phyloP scores from a whole-genome alignment of 2,797 vertebrate genomes.

The Cyclopterus lumpus region DNA sequence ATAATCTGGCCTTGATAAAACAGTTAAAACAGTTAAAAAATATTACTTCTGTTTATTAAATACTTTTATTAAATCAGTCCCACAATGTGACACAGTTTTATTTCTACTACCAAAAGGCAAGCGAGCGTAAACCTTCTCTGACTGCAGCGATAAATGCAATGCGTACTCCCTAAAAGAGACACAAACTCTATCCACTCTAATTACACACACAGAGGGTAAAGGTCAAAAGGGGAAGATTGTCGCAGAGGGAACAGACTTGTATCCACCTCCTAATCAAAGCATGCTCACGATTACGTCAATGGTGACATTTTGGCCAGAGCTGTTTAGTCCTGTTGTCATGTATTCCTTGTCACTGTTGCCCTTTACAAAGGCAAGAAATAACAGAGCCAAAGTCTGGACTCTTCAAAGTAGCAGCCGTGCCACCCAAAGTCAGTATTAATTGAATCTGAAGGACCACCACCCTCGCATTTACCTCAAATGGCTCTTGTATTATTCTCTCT shows the following conservation, averaged over 20 bases:
- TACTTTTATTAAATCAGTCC: conserved; percentile 40
- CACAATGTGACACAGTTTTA: conserved; percentile 11
- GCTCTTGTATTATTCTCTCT: conserved; percentile 39
- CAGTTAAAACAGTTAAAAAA: conserved; percentile 26
- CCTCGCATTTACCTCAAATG: conserved; percentile 64
- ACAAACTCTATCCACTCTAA: conserved; percentile 5
- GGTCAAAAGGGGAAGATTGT: conserved; percentile 40
- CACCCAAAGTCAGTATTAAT: conserved; percentile 74
- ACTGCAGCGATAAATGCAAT: conserved; percentile 6
- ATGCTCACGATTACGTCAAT: conserved; percentile 10
- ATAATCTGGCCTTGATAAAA: conserved; percentile 51
- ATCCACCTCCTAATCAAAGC: conserved; percentile 40
- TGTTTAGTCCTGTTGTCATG: conserved; percentile 51
- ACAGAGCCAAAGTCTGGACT: conserved; percentile 35
- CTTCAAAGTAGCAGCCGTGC: conserved; percentile 51
- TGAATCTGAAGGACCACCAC: conserved; percentile 75
- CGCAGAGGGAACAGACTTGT: conserved; percentile 20
- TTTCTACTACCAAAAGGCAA: conserved; percentile 32
- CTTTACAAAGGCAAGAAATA: conserved; percentile 64
- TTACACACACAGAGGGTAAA: conserved; percentile 28
- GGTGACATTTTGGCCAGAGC: conserved; percentile 68
- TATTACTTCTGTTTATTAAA: conserved; percentile 33
- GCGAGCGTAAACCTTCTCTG: background rate
- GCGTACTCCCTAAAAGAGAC: background rate
- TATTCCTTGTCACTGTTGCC: conserved; percentile 55